A percentile compares a stretch with the other conserved stretches of the same genome.
Conservation (phyloP, 2,113 vertebrate species). For the Dasyprocta punctata region DNA sequence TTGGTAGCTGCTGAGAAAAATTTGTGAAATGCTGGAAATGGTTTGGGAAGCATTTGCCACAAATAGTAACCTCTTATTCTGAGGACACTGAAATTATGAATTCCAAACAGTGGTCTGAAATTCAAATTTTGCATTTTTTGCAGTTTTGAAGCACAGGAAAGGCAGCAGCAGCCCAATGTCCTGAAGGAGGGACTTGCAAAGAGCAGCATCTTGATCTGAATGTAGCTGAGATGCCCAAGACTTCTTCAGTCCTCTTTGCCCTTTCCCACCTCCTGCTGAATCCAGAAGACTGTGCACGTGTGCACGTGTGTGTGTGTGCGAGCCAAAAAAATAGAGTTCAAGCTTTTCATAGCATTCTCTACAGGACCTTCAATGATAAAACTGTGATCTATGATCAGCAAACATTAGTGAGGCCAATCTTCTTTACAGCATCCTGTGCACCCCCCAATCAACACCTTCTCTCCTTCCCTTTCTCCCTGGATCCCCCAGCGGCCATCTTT, state of each 20-base stretch:
- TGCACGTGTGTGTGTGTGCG: background rate
- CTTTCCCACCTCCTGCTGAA: background rate
- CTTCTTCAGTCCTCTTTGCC: background rate
- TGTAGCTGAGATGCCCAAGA: background rate
- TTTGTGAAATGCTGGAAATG: slow-evolving; percentile 42
- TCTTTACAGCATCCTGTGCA: background rate
- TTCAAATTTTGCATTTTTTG: background rate
- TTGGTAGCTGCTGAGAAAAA: slow-evolving; percentile 44
- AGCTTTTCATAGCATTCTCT: background rate
- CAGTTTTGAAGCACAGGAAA: background rate
- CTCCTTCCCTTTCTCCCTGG: background rate
- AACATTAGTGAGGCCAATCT: background rate
- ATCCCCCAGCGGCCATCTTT: background rate
- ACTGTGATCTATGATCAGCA: background rate
- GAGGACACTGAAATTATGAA: slow-evolving; percentile 34
- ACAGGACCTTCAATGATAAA: background rate
- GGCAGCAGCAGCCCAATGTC: background rate
- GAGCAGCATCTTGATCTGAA: background rate
- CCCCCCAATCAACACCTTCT: background rate
- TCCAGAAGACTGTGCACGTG: background rate
- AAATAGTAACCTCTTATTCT: slow-evolving; percentile 55
- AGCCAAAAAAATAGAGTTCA: background rate
- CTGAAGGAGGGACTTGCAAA: background rate
- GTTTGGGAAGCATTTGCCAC: slow-evolving; percentile 26
- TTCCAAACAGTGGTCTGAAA: slow-evolving; percentile 56